phyloP scores from a whole-genome alignment of 2,113 vertebrate genomes.

The Castor canadensis region DNA sequence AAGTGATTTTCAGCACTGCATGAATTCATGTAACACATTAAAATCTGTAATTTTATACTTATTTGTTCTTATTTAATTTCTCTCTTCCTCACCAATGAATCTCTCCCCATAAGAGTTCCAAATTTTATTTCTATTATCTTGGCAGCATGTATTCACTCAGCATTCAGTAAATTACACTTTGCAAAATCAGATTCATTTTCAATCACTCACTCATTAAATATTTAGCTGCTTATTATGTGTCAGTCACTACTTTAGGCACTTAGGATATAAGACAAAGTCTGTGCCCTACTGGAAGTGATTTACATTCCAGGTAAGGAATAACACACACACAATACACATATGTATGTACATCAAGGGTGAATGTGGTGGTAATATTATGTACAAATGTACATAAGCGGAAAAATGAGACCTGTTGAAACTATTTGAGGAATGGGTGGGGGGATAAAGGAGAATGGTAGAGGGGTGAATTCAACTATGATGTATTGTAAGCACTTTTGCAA shows the following conservation, averaged over 20 bases:
- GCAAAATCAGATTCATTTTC: conserved; percentile 33
- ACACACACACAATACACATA: not conserved
- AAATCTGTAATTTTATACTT: conserved; percentile 3
- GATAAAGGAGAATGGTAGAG: too few species aligned
- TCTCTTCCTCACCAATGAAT: not conserved
- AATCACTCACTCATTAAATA: conserved; percentile 24
- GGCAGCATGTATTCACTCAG: conserved; percentile 12
- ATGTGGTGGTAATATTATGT: too few species aligned
- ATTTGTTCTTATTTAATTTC: conserved; percentile 38
- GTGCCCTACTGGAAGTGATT: not conserved
- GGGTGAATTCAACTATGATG: too few species aligned
- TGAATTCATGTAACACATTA: too few species aligned
- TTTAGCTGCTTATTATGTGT: not conserved
- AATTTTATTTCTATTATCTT: not conserved
- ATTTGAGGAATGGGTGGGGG: too few species aligned
- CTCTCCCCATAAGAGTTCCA: not conserved
- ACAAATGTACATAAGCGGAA: too few species aligned
- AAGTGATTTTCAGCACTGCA: too few species aligned
- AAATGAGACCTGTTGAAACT: too few species aligned
- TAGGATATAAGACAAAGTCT: not conserved
- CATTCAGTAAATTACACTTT: conserved; percentile 59
- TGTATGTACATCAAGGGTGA: not conserved
- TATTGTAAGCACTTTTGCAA: too few species aligned
- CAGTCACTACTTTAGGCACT: conserved; percentile 22
- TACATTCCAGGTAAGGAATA: conserved; percentile 32